phyloP scores from a whole-genome alignment of 2,797 vertebrate genomes.

The Micropoecilia bifurca region DNA sequence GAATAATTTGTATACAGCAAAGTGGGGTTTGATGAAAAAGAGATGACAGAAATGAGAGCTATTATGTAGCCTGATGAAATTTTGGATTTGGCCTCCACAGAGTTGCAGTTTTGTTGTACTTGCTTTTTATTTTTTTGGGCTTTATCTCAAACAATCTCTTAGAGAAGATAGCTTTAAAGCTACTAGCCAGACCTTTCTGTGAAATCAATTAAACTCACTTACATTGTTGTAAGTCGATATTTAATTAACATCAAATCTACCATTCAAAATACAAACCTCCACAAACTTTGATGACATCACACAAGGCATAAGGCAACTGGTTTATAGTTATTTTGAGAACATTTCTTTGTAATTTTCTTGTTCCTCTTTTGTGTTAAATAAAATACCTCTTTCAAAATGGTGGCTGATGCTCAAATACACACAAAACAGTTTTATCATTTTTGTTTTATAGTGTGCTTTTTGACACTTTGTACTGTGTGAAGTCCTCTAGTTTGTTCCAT shows the following conservation, averaged over 20 bases:
- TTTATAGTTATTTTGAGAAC: neutral
- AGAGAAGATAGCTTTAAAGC: slow-evolving; percentile 15
- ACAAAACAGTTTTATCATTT: neutral
- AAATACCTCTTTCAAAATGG: neutral
- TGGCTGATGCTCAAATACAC: neutral
- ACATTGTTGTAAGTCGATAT: neutral
- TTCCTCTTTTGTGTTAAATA: neutral
- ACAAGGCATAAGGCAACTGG: neutral
- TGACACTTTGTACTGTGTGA: neutral
- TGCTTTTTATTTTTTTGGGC: neutral
- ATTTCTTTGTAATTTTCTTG: neutral
- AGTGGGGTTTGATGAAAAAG: slow-evolving; percentile 65
- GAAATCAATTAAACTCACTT: neutral
- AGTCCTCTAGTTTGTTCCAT: neutral
- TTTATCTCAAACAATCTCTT: slow-evolving; percentile 1
- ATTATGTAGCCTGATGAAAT: slow-evolving; percentile 55
- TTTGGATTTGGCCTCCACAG: slow-evolving; percentile 24
- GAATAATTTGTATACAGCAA: slow-evolving; percentile 77
- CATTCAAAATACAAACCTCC: slow-evolving; percentile 1
- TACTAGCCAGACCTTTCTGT: neutral
- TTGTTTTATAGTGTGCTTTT: neutral
- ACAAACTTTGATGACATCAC: neutral
- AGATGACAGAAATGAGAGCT: slow-evolving; percentile 68
- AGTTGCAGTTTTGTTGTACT: slow-evolving; percentile 32
- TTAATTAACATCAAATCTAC: neutral